A percentile compares a stretch with the other conserved stretches of the same genome.
Conservation (phyloP, 2,797 vertebrate genomes). For the Danio choprae region DNA sequence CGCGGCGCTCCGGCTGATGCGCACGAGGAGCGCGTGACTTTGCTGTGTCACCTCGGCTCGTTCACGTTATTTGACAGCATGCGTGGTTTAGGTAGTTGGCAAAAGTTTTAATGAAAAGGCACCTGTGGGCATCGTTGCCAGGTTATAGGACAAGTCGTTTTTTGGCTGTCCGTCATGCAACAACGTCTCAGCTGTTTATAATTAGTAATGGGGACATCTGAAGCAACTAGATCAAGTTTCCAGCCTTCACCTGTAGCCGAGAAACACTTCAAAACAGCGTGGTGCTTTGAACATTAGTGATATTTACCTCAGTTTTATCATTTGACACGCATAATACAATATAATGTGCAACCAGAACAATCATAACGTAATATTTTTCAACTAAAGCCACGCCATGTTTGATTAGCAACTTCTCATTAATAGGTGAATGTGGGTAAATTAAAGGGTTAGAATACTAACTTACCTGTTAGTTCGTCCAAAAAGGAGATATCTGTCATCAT, state of each 20-base stretch:
- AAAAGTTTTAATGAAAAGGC: conserved; percentile 27
- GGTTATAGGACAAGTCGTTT: not conserved
- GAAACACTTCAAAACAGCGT: not conserved
- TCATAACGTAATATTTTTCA: no score
- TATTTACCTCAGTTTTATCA: not conserved
- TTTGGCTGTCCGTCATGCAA: not conserved
- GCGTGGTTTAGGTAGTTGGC: not conserved
- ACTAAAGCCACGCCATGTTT: no score
- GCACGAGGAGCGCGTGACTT: conserved; percentile 21
- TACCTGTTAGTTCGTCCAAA: no score
- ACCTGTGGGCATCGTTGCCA: not conserved
- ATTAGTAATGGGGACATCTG: conserved; percentile 35
- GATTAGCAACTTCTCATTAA: no score
- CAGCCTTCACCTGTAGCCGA: not conserved
- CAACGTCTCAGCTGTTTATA: conserved; percentile 7
- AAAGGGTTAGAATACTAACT: no score
- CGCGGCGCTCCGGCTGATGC: not conserved
- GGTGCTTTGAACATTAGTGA: not conserved
- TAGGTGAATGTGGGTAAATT: no score
- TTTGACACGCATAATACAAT: not conserved
- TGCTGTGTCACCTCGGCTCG: not conserved
- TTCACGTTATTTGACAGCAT: not conserved
- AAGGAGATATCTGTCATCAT: no score
- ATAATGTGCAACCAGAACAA: not conserved
- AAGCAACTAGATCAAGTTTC: conserved; percentile 33